phyloP scores from a whole-genome alignment of 2,113 vertebrate genomes.

The Turdus rufiventris region DNA sequence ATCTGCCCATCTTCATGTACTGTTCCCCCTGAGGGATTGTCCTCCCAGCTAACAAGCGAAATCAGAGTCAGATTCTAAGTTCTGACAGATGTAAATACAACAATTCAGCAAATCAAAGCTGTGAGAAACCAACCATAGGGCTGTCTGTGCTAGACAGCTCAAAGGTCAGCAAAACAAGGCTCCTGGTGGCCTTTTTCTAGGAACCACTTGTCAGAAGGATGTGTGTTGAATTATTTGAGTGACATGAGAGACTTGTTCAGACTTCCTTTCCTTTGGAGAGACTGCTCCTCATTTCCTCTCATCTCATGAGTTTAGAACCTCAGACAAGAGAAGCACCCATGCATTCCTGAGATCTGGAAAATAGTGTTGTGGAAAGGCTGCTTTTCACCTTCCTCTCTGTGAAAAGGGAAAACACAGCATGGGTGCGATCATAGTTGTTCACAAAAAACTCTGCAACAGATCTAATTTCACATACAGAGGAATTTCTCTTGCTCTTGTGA shows the following conservation, averaged over 20 bases:
- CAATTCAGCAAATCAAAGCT: neutral
- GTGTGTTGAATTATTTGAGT: neutral
- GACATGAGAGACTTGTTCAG: neutral
- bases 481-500: neutral
- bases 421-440: neutral
- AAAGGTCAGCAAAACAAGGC: neutral
- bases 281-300: neutral
- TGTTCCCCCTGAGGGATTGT: neutral
- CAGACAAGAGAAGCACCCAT: neutral
- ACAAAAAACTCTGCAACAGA: neutral
- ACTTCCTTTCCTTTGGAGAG: neutral
- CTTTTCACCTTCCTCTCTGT: neutral
- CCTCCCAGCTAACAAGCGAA: neutral
- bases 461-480: neutral
- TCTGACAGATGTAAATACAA: neutral
- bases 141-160: neutral
- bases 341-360: neutral
- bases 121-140: neutral
- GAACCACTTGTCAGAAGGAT: neutral
- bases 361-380: neutral
- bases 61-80: neutral
- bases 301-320: neutral
- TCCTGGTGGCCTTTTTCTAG: neutral
- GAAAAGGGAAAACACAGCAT: neutral
- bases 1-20: neutral